Base-by-base conservation (phyloP, 37 sponge, comb jelly and placozoan species). In the Geodia barretti region DNA sequence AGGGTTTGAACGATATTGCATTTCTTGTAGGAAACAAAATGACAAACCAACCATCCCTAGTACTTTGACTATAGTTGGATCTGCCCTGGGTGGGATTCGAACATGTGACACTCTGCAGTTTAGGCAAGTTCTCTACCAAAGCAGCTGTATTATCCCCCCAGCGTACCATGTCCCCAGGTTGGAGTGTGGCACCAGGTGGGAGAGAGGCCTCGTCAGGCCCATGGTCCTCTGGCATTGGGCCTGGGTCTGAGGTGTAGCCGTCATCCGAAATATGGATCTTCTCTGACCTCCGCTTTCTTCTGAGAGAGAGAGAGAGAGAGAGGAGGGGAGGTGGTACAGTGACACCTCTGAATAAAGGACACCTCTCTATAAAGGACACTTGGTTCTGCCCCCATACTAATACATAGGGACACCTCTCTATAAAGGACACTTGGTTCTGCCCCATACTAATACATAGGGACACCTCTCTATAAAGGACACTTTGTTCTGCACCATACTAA, bases 191-290 rank as follows among this genome's bases (percentile, higher is more conserved):
- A n/a, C n/a, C n/a, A n/a, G n/a, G n/a, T n/a, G n/a, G n/a, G n/a
- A n/a, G n/a, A n/a, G n/a, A n/a, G n/a, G n/a, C n/a, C n/a, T n/a
- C n/a, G n/a, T n/a, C n/a, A n/a, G n/a, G 29, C 72, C 23, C 60
- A 62, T 61, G 58, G 1, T 75, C 76, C 64, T 78, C 79, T n/a
- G 79, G 47, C 24, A 83, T 25, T 11, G 79, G 31, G n/a, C 90
- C 90, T 1, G 90, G 90, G 65, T 89, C 90, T 34, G 90, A 89
- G 11, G 84, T 89, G 74, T 89, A 89, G 20, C 90, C 84, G 69
- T 89, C 90, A 28, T 89, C 90, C 59, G 83, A 81, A 79, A 83
- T 77, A 64, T 84, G 85, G 7, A 7, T 14, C 38, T 85, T 85
- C 37, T 85, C 86, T 21, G 78, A 24, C 8, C 86, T 60, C 37